Evolutionary conservation across 2,797 vertebrate genomes (phyloP), one percentile per base, ranked within the genome.

Genomic region (Pipistrellus pipistrellus): DNA sequence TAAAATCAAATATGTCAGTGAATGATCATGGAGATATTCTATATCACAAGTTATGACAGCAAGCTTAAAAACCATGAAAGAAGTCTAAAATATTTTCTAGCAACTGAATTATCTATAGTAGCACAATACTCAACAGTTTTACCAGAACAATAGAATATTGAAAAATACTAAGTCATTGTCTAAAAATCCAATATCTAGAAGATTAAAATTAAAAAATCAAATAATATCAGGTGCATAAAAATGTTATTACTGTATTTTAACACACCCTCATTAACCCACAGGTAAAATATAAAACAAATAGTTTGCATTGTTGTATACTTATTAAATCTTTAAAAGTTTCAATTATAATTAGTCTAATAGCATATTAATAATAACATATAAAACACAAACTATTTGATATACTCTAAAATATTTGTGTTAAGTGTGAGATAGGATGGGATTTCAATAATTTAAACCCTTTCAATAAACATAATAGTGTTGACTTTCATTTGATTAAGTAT

Each of bases 181-280:
- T 72, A 41, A 1, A 83, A 91, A 83, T 82, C 8, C 23, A 48
- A 44, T 66, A 82, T 14, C 5, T 51, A 59, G 8, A 44, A 85
- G 53, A 85, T 64, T 44, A 80, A 90, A 90, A 71, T 72, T 64
- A 93, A 81, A 81, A 44, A 85, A 82, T 57, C 46, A n/a, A 62
- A 77, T 71, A 59, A 30, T 77, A 6, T 85, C 32, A 68, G 17
- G 0, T 51, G 21, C 32, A 88, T 76, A 71, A 86, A 89, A 82
- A 76, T 57, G 2, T 3, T 55, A 41, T 88, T 59, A 48, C 8
- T 68, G 83, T 64, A 76, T 88, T 76, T 93, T 68, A 66, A 30
- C 8, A 62, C 41, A 76, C 21, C 27, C 41, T 46, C 8, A 85
- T 90, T 68, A 90, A 64, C 30, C 20, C 21, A 32, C 55, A 86